These are phyloP conservation scores for Callaeas wilsoni DNA, from an alignment of 2,113 vertebrate species.

Conservation along the genomic window DNA sequence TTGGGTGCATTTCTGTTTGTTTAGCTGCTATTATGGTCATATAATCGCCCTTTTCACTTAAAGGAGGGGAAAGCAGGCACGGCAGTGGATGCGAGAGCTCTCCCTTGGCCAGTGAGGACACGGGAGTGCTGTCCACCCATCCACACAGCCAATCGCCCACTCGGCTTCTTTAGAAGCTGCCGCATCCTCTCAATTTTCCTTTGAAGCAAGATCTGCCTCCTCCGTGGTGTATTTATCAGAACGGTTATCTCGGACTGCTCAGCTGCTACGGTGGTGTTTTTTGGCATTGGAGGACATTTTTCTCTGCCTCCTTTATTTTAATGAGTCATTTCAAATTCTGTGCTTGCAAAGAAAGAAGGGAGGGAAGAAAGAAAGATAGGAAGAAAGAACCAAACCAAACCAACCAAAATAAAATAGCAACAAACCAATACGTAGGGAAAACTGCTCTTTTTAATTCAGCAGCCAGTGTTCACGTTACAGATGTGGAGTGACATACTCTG, in stretches of 20 bases:
- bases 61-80: neutral
- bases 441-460: neutral
- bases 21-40: neutral
- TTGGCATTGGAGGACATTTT: neutral
- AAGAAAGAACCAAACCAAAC: neutral
- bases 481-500: neutral
- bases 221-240: neutral
- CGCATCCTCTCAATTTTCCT: neutral
- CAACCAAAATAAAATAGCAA: neutral
- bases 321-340: neutral
- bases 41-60: neutral
- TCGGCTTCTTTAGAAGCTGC: neutral
- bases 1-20: conserved; percentile 8
- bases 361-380: no score
- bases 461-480: neutral
- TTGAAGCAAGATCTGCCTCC: neutral
- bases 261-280: neutral
- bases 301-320: neutral
- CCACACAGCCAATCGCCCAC: neutral
- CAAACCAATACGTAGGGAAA: neutral
- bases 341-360: neutral
- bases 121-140: neutral
- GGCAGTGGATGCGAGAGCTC: neutral
- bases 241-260: neutral
- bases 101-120: neutral